Evolutionary conservation across 2,113 vertebrate genomes (phyloP).

Genomic region (Mormyrus lacerda): DNA sequence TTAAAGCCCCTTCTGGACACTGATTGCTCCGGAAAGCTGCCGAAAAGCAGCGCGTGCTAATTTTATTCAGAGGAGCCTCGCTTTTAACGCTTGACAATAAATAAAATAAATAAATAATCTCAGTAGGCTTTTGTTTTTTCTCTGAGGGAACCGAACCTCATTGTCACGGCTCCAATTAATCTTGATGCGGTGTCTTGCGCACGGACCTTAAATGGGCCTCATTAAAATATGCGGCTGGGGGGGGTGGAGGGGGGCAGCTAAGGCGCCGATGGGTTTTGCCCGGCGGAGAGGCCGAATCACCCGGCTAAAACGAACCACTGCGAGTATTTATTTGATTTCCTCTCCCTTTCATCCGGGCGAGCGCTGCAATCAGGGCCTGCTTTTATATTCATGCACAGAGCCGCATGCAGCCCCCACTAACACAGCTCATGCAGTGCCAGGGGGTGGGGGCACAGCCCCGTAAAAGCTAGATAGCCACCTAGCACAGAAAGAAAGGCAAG

Average conservation of each 20-base stretch:
- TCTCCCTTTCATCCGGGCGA: slow-evolving; percentile 32
- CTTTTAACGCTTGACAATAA: slow-evolving; percentile 12
- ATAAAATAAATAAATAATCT: not conserved
- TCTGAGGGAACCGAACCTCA: slow-evolving; percentile 37
- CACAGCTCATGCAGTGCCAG: not conserved
- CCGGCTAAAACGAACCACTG: slow-evolving; percentile 28
- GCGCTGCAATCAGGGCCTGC: slow-evolving; percentile 19
- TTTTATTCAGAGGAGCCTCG: not conserved
- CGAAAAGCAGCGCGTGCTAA: not conserved
- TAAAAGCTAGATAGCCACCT: not conserved
- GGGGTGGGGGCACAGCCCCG: not conserved
- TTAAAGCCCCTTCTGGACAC: slow-evolving; percentile 6
- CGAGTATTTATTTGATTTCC: slow-evolving; percentile 35
- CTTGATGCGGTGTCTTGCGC: slow-evolving; percentile 40
- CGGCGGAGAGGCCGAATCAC: slow-evolving; percentile 43
- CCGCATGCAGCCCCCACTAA: not conserved
- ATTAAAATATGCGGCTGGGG: slow-evolving; percentile 55
- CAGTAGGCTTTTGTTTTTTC: slow-evolving; percentile 1
- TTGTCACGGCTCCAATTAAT: slow-evolving; percentile 46
- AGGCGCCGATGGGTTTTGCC: slow-evolving; percentile 22
- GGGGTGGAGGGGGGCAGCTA: slow-evolving; percentile 23
- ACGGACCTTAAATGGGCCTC: slow-evolving; percentile 50
- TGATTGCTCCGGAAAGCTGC: not conserved
- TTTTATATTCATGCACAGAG: slow-evolving; percentile 23
- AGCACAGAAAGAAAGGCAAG: not conserved